Evolutionary conservation across 2,113 vertebrate species (phyloP).

Genomic region (Oriolus oriolus): DNA sequence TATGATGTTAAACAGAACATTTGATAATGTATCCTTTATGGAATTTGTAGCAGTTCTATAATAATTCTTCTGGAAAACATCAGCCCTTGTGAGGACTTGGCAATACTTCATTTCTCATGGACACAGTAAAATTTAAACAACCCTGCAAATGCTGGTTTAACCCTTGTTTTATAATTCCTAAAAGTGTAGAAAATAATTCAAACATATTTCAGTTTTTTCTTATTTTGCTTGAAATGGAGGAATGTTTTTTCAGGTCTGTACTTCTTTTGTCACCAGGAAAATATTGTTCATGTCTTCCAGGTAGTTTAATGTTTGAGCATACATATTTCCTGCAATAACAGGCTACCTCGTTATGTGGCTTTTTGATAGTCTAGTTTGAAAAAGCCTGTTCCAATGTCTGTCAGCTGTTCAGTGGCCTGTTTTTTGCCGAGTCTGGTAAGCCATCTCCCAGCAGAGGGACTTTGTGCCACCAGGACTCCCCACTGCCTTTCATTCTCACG

Average conservation of each 20-base stretch:
- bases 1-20: slow-evolving; percentile 14
- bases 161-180: background rate
- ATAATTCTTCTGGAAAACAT: slow-evolving; percentile 17
- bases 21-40: background rate
- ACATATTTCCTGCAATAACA: background rate
- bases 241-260: background rate
- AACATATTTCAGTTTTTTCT: background rate
- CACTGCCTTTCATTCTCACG: accelerated
- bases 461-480: background rate
- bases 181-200: background rate
- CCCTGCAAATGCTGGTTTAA: background rate
- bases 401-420: background rate
- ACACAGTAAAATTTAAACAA: background rate
- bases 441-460: background rate
- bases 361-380: background rate
- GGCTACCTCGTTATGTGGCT: background rate
- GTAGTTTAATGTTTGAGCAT: background rate
- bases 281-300: background rate
- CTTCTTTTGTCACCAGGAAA: background rate
- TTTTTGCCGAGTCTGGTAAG: background rate
- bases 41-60: background rate
- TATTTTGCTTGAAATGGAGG: background rate
- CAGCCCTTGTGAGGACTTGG: background rate
- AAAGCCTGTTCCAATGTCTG: background rate
- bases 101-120: background rate